phyloP scores from a whole-genome alignment of 2,888 invertebrate species.

The Athalia cordata region DNA sequence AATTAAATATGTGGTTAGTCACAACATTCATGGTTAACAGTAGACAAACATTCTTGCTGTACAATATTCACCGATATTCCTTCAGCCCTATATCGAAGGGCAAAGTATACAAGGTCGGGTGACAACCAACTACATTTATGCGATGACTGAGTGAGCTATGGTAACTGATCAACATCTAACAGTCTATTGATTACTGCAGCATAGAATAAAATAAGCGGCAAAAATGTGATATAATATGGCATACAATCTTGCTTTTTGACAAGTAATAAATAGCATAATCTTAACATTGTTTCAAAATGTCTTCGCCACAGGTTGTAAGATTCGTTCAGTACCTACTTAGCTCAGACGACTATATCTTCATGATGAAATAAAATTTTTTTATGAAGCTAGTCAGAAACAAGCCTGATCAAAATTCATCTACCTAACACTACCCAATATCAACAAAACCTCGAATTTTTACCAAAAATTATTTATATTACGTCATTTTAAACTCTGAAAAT shows the following conservation, averaged over 20 bases:
- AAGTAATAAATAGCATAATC: constrained; percentile 34
- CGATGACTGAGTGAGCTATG: constrained; percentile 4
- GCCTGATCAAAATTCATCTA: constrained; percentile 5
- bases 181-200: constrained; percentile 4
- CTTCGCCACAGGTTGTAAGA: constrained; percentile 31
- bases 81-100: background rate
- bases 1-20: constrained; percentile 25
- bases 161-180: background rate
- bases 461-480: background rate
- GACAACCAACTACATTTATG: background rate
- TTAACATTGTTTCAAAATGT: constrained; percentile 27
- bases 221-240: constrained; percentile 39
- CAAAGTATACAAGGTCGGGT: background rate
- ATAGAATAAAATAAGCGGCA: constrained; percentile 30
- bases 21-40: background rate
- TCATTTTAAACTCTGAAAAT: background rate
- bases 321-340: constrained; percentile 40
- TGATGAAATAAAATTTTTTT: constrained; percentile 3
- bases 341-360: constrained; percentile 32
- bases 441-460: background rate
- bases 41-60: background rate
- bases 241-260: constrained; percentile 35
- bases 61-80: background rate
- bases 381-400: constrained; percentile 15
- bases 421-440: background rate